Evolutionary conservation across 2,797 vertebrate species (phyloP).

Genomic region (Galagoides demidoff): DNA sequence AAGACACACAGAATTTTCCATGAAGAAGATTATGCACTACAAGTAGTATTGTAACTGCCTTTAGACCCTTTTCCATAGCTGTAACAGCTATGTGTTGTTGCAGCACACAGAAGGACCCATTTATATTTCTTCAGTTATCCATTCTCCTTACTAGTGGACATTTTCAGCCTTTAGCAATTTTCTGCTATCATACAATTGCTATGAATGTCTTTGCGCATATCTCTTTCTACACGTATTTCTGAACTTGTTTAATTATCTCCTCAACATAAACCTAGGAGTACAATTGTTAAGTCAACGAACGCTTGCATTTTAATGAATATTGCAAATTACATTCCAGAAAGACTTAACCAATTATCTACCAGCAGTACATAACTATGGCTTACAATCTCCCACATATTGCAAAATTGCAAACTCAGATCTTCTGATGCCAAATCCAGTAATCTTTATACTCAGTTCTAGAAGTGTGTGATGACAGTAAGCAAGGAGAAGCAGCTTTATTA

Average conservation of each 20-base stretch:
- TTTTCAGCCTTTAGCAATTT: constrained; percentile 42
- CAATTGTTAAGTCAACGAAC: constrained; percentile 10
- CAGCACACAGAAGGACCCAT: not conserved
- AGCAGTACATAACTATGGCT: not conserved
- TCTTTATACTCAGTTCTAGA: constrained; percentile 15
- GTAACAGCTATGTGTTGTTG: not conserved
- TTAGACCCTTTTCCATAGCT: not conserved
- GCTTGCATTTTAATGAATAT: constrained; percentile 29
- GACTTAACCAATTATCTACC: constrained; percentile 16
- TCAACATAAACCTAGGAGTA: constrained; percentile 18
- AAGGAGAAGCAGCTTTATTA: not conserved
- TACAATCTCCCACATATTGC: not conserved
- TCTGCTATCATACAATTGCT: constrained; percentile 4
- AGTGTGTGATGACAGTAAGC: not conserved
- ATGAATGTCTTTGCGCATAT: not conserved
- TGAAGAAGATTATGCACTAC: not conserved
- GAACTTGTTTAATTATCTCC: constrained; percentile 20
- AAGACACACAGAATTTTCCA: not conserved
- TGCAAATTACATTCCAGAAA: constrained; percentile 21
- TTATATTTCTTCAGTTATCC: constrained; percentile 15
- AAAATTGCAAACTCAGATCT: constrained; percentile 40
- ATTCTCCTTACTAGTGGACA: constrained; percentile 4
- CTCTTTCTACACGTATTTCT: not conserved
- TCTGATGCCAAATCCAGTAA: constrained; percentile 21
- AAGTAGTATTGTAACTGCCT: constrained; percentile 5